phyloP scores from a whole-genome alignment of 2,888 invertebrate genomes.

The Notodonta ziczac region DNA sequence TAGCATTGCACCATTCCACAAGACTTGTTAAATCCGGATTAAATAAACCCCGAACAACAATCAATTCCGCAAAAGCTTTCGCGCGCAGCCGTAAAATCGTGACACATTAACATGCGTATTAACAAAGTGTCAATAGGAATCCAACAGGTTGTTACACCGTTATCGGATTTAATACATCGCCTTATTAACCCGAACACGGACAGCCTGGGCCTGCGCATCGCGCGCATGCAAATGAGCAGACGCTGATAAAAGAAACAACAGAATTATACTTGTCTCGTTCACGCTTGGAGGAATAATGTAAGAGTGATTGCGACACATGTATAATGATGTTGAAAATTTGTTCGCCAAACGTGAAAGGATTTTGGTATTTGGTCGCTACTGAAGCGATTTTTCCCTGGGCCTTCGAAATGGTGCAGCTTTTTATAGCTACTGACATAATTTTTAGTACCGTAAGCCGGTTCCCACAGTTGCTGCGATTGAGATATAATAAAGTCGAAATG shows the following conservation, averaged over 20 bases:
- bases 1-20: neutral
- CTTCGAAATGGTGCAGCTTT: constrained; percentile 35
- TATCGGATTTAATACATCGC: constrained; percentile 56
- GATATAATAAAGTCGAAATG: constrained; percentile 16
- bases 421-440: constrained; percentile 22
- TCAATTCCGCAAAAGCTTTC: constrained; percentile 5
- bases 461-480: constrained; percentile 21
- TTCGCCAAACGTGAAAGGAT: constrained; percentile 33
- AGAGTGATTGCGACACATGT: constrained; percentile 31
- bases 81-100: constrained; percentile 14
- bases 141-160: constrained; percentile 50
- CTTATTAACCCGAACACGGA: constrained; percentile 60
- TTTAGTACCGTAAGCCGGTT: constrained; percentile 30
- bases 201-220: constrained; percentile 43
- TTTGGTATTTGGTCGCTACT: constrained; percentile 44
- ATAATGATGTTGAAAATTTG: constrained; percentile 17
- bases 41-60: constrained; percentile 10
- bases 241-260: constrained; percentile 31
- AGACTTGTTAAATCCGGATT: constrained; percentile 14
- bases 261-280: constrained; percentile 39
- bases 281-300: constrained; percentile 1
- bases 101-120: constrained; percentile 30
- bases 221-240: constrained; percentile 59
- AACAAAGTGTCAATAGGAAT: constrained; percentile 45
- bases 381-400: constrained; percentile 35